Percentiles rank a stretch among this genome's conserved stretches.
Evolutionary conservation across 2,888 invertebrate species (phyloP).

Genomic region (Amiota mariae): DNA sequence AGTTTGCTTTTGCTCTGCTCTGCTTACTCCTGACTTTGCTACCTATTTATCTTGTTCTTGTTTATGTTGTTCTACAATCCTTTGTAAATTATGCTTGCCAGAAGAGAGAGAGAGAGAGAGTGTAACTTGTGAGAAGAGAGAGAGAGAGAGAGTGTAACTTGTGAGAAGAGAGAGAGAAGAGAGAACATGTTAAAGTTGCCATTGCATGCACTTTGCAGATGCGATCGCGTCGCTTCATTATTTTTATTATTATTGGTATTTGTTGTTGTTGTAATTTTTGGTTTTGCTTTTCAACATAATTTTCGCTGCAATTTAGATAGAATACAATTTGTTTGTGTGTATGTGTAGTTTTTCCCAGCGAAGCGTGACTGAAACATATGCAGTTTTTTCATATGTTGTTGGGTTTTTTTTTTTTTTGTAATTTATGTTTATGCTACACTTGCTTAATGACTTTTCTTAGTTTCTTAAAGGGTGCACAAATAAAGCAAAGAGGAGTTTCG

Average conservation of each 20-base stretch:
- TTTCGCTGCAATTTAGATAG: slow-evolving; percentile 5
- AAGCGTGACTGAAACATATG: slow-evolving; percentile 13
- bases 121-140: background rate
- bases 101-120: background rate
- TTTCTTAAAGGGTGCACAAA: too few relatives aligned
- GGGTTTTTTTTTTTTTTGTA: too few relatives aligned
- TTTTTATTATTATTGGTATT: slow-evolving; percentile 1
- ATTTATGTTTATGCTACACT: too few relatives aligned
- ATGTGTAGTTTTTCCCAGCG: background rate
- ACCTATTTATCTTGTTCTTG: background rate
- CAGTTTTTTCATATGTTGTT: slow-evolving; percentile 12
- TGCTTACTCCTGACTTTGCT: too few relatives aligned
- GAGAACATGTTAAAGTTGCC: background rate
- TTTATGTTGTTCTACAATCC: slow-evolving; percentile 1
- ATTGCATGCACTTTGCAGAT: slow-evolving; percentile 19
- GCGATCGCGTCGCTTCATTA: background rate
- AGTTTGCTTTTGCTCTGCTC: too few relatives aligned
- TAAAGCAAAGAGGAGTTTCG: too few relatives aligned
- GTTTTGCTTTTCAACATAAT: slow-evolving; percentile 5
- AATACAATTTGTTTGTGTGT: background rate
- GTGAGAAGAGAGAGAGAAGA: background rate
- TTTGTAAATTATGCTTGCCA: background rate
- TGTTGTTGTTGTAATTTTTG: slow-evolving; percentile 6
- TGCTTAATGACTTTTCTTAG: too few relatives aligned
- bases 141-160: background rate